A percentile compares a stretch with the other conserved stretches of the same genome.
Conservation (phyloP, 2,797 vertebrate genomes). For the Sebastes minor region DNA sequence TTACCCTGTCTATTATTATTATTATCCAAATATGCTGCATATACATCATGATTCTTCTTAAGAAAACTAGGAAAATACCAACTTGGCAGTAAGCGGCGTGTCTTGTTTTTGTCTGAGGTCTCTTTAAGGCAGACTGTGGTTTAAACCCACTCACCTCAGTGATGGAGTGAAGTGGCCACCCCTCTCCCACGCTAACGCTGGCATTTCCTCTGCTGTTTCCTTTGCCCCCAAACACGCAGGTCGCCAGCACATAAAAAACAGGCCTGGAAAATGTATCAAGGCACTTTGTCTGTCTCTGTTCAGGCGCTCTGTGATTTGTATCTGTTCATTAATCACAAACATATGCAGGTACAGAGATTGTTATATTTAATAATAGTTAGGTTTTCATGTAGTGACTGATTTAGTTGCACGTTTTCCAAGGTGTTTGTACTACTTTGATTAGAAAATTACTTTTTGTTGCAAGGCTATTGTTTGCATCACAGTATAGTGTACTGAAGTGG, state of each 20-base stretch:
- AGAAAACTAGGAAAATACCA: conserved; percentile 10
- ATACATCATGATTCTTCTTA: not conserved
- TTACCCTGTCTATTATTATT: not conserved
- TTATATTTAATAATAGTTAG: not conserved
- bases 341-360: not conserved
- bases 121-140: conserved; percentile 60
- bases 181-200: conserved; percentile 60
- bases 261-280: conserved; percentile 61
- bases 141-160: conserved; percentile 71
- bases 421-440: not conserved
- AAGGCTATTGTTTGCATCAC: not conserved
- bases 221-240: conserved; percentile 57
- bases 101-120: conserved; percentile 43
- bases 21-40: not conserved
- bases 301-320: conserved; percentile 8
- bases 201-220: conserved; percentile 72
- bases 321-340: conserved; percentile 9
- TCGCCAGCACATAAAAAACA: conserved; percentile 51
- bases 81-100: not conserved
- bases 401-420: not conserved
- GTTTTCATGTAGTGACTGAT: not conserved
- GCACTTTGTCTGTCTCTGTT: conserved; percentile 4
- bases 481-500: not conserved
- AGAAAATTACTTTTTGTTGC: not conserved
- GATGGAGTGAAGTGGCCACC: conserved; percentile 56